Evolutionary conservation across 1,140 invertebrate genomes (phyloP).

Genomic region (Diorhabda elongata): DNA sequence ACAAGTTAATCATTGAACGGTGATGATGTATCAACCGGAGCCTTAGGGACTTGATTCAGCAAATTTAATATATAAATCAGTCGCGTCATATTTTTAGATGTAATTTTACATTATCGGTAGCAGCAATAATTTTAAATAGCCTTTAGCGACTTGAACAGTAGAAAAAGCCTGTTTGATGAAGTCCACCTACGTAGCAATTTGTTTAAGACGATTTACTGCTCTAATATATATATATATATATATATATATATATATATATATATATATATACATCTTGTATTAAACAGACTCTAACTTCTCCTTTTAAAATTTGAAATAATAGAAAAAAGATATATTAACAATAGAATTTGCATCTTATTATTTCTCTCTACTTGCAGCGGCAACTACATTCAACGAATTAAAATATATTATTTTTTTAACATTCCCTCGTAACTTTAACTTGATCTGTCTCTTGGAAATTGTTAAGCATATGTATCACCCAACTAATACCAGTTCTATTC

Average conservation of each 20-base stretch:
- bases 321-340: no score
- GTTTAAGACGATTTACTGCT: neutral
- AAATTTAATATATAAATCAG: constrained; percentile 17
- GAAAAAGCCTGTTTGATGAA: constrained; percentile 7
- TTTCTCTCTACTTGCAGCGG: no score
- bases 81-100: constrained; percentile 16
- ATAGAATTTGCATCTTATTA: no score
- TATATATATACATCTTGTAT: no score
- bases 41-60: constrained; percentile 1
- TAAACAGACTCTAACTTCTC: neutral
- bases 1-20: constrained; percentile 4
- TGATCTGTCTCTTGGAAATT: no score
- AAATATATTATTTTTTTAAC: no score
- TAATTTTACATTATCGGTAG: constrained; percentile 12
- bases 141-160: constrained; percentile 12
- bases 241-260: no score
- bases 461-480: no score
- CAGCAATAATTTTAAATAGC: constrained; percentile 17
- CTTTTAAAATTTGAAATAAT: neutral
- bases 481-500: no score
- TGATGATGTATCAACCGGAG: neutral
- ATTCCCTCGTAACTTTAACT: no score
- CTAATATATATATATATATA: no score
- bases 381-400: no score
- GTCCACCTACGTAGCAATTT: constrained; percentile 16